Base-by-base conservation (phyloP, 2,888 invertebrate genomes). In the Drosophila pegasa region DNA sequence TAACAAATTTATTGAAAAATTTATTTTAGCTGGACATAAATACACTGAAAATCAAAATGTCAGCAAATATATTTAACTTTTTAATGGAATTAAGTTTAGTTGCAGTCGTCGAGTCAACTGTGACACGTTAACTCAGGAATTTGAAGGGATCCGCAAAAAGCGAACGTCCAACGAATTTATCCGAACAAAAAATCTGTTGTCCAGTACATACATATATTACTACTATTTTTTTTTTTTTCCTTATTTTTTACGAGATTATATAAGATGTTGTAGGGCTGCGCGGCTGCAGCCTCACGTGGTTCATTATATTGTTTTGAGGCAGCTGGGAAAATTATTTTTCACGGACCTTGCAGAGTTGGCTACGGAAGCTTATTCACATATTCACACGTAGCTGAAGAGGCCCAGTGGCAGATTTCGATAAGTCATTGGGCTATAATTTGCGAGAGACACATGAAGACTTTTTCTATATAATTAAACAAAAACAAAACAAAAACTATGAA, bases 381-480 rank as follows among this genome's bases (percentile, higher is more conserved):
- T 80, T 73, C 84, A 72, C 83, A 86, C 82, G 71, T 88, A 57
- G 54, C 66, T 67, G 43, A 33, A 62, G 58, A 74, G 80, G 69
- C 72, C 66, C 80, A 67, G 74, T 80, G 87, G 87, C 88, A 83
- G 78, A 87, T 84, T 83, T 84, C 88, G 88, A 88, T 80, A 88
- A 88, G 88, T 84, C 83, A 84, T 84, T 88, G 77, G 80, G 80
- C 87, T 88, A 76, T 80, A 87, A 88, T 88, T 83, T 83, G 87
- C 70, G 47, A 62, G 47, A 47, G 62, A 43, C 43, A 59, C 54
- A 68, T 81, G 78, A 64, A 69, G 68, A 82, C 86, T 79, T 88
- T 80, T 88, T 86, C 80, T 86, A 82, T 88, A 86, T 79, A 88
- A 86, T 82, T 82, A 82, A 78, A 66, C 62, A 72, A 59, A 45